phyloP scores from a whole-genome alignment of 1,140 invertebrate species.

The Rhyacophila brunnea region DNA sequence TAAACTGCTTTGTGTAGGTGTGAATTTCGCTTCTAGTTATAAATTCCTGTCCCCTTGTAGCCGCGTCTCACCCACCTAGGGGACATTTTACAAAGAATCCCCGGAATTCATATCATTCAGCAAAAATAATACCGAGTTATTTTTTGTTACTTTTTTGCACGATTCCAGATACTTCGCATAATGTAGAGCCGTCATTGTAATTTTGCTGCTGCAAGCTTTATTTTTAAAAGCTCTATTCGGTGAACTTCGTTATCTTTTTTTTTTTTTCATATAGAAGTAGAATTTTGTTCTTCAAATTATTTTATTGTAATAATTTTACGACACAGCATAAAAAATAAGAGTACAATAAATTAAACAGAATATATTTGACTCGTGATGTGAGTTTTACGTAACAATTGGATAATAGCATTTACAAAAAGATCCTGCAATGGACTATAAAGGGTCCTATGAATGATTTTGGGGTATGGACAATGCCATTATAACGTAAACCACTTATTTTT shows the following conservation, averaged over 20 bases:
- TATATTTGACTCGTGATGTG: too few relatives aligned
- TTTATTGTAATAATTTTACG: too few relatives aligned
- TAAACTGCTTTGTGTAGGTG: too few relatives aligned
- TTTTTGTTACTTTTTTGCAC: conserved; percentile 4
- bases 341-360: too few relatives aligned
- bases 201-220: not conserved
- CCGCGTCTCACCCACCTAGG: not conserved
- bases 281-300: not conserved
- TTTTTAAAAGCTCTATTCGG: not conserved
- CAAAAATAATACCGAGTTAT: conserved; percentile 23
- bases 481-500: too few relatives aligned
- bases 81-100: conserved; percentile 4
- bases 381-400: too few relatives aligned
- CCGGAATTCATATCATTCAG: conserved; percentile 26
- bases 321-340: too few relatives aligned
- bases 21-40: too few relatives aligned
- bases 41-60: not conserved
- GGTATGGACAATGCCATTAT: too few relatives aligned
- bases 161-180: conserved; percentile 5
- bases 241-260: not conserved
- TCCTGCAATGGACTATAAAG: too few relatives aligned
- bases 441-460: too few relatives aligned
- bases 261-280: not conserved
- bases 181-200: not conserved
- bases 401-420: too few relatives aligned